A percentile compares a stretch with the other conserved stretches of the same genome.
Evolutionary conservation across 1,140 invertebrate genomes (phyloP).

Genomic region (Bombus confusus): DNA sequence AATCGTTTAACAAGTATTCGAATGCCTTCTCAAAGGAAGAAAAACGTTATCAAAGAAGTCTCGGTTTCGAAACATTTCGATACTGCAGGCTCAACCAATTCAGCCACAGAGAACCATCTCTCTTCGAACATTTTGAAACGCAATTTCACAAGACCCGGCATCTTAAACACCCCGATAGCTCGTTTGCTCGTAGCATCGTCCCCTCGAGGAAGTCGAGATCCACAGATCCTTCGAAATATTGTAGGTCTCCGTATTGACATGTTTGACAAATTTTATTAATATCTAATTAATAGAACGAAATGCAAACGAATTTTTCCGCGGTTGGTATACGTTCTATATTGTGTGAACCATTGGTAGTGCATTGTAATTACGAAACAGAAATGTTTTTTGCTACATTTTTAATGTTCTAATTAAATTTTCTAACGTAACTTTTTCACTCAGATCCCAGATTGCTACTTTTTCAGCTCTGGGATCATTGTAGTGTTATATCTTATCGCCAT

Average conservation of each 20-base stretch:
- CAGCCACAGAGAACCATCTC: background rate
- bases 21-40: background rate
- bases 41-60: background rate
- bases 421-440: too few relatives aligned
- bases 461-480: too few relatives aligned
- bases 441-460: too few relatives aligned
- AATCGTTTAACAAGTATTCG: background rate
- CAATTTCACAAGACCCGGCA: background rate
- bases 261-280: background rate
- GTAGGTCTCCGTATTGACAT: background rate
- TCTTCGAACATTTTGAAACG: background rate
- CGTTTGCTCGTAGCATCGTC: conserved; percentile 50
- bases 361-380: too few relatives aligned
- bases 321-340: background rate
- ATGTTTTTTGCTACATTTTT: too few relatives aligned
- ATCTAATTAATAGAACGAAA: background rate
- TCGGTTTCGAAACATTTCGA: background rate
- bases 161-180: conserved; percentile 15
- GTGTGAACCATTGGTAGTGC: background rate
- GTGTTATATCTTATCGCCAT: too few relatives aligned
- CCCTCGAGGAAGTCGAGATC: conserved; percentile 48
- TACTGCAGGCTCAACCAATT: conserved; percentile 18
- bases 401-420: too few relatives aligned
- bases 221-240: background rate
- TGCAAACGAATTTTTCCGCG: background rate